A percentile compares a stretch with the other conserved stretches of the same genome.
These are phyloP conservation scores for Theristicus caerulescens DNA, from an alignment of 2,113 vertebrate genomes.

Conservation along the genomic window DNA sequence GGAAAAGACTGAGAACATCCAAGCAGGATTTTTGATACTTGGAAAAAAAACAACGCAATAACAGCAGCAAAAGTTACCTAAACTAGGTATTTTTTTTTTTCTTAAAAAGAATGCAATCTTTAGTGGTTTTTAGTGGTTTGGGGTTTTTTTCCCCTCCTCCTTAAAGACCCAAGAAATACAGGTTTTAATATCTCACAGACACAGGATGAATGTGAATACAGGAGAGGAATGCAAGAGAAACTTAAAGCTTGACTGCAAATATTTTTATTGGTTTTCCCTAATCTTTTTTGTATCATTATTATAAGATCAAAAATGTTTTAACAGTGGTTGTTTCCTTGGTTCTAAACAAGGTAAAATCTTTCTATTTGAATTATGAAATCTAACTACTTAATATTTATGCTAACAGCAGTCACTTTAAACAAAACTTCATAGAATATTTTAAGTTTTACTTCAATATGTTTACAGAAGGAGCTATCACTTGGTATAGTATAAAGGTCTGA, in stretches of 20 bases:
- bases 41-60: neutral
- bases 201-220: neutral
- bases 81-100: neutral
- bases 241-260: neutral
- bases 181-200: neutral
- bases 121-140: neutral
- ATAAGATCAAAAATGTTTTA: neutral
- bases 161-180: neutral
- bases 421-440: neutral
- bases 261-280: neutral
- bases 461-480: neutral
- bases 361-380: neutral
- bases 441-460: neutral
- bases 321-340: neutral
- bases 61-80: neutral
- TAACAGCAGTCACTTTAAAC: neutral
- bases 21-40: neutral
- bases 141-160: fast-evolving
- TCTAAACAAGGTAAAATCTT: neutral
- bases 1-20: neutral
- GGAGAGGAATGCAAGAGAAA: neutral
- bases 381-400: neutral
- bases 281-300: neutral
- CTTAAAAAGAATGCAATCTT: neutral
- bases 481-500: neutral